Conservation (phyloP, 2,113 vertebrate species). For the Propithecus coquereli region DNA sequence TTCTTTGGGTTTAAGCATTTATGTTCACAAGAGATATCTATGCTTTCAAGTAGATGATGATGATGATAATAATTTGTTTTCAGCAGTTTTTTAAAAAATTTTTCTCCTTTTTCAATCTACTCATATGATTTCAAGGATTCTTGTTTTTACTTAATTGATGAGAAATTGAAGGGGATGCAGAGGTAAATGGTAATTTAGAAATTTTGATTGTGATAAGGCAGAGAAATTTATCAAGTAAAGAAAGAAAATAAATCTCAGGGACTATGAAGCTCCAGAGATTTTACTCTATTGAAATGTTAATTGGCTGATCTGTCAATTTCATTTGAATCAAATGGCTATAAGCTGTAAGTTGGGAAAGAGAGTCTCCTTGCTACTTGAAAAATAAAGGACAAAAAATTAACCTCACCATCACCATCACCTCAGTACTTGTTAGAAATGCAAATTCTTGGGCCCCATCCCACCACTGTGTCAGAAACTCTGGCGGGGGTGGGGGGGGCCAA, state of each 20-base stretch:
- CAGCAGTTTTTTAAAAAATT: background rate
- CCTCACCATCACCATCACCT: background rate
- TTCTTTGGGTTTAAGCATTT: background rate
- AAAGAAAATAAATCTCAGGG: background rate
- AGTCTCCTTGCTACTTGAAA: constrained; percentile 19
- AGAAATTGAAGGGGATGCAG: background rate
- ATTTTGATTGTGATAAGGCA: background rate
- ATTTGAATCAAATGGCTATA: background rate
- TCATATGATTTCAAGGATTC: background rate
- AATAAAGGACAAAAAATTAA: constrained; percentile 51
- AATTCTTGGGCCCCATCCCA: background rate
- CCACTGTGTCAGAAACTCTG: background rate
- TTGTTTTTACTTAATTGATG: background rate
- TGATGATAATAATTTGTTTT: background rate
- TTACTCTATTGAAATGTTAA: background rate
- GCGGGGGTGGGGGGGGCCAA: too few species aligned
- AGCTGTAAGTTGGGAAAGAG: background rate
- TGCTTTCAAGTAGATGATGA: background rate
- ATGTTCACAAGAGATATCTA: background rate
- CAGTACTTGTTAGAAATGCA: background rate
- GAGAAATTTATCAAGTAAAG: background rate
- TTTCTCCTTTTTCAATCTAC: background rate
- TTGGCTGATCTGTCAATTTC: background rate
- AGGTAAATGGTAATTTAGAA: background rate
- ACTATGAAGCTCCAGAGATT: background rate